Evolutionary conservation across 2,113 vertebrate species (phyloP).

Genomic region (Athene noctua): DNA sequence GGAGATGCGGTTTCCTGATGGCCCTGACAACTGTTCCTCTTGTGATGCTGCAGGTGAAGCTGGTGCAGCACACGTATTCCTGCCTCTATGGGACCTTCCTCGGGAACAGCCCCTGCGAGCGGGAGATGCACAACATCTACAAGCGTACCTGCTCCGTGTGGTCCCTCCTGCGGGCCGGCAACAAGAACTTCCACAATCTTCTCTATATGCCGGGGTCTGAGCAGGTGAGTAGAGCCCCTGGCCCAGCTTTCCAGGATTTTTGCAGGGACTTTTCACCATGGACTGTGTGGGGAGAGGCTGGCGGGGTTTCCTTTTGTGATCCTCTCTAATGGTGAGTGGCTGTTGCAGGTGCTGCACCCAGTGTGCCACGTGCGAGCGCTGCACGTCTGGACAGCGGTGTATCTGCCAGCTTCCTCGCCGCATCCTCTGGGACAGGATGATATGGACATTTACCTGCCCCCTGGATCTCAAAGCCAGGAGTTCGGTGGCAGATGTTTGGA

Average conservation of each 20-base stretch:
- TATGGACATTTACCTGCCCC: conserved; percentile 89
- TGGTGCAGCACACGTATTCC: conserved; percentile 97
- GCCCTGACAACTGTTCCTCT: background rate
- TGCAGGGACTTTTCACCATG: background rate
- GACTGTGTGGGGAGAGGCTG: background rate
- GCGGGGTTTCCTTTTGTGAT: accelerated
- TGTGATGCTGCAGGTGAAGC: conserved; percentile 83
- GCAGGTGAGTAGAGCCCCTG: conserved; percentile 75
- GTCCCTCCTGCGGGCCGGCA: conserved; percentile 92
- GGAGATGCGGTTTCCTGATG: accelerated
- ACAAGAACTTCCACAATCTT: conserved; percentile 99
- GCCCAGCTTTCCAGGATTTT: background rate
- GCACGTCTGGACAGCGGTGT: conserved; percentile 96
- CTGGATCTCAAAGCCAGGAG: conserved; percentile 84
- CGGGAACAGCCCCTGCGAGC: conserved; percentile 92
- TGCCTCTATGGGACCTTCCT: conserved; percentile 98
- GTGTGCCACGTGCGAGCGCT: conserved; percentile 96
- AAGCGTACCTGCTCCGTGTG: conserved; percentile 95
- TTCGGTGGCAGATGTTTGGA: conserved; percentile 89
- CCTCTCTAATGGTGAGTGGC: background rate
- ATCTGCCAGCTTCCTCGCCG: conserved; percentile 91
- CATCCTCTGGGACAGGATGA: conserved; percentile 92
- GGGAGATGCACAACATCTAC: conserved; percentile 90
- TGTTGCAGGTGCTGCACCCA: conserved; percentile 89
- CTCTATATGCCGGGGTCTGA: conserved; percentile 93